phyloP scores from a whole-genome alignment of 2,888 invertebrate genomes.

The Thereva nobilitata region DNA sequence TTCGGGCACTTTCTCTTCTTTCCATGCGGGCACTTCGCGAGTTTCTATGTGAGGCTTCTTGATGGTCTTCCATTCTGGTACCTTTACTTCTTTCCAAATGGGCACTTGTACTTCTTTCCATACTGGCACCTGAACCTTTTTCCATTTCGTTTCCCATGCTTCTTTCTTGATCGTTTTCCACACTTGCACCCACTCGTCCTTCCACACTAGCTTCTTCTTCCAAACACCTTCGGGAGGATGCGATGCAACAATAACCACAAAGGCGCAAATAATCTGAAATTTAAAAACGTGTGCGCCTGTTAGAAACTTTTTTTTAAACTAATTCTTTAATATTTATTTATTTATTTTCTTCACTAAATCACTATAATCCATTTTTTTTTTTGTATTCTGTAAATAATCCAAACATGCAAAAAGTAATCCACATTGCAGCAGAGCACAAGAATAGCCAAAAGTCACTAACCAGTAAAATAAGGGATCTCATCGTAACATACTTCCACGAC shows the following conservation, averaged over 20 bases:
- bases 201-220: constrained; percentile 84
- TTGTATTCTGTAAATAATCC: background rate
- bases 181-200: constrained; percentile 72
- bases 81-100: constrained; percentile 73
- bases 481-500: constrained; percentile 44
- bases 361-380: constrained; percentile 3
- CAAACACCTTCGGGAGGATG: constrained; percentile 70
- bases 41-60: constrained; percentile 64
- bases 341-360: constrained; percentile 1
- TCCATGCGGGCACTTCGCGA: constrained; percentile 74
- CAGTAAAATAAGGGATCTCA: constrained; percentile 58
- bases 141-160: constrained; percentile 77
- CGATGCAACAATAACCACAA: constrained; percentile 53
- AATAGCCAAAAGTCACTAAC: constrained; percentile 51
- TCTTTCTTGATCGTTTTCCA: constrained; percentile 77
- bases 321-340: background rate
- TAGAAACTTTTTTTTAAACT: background rate
- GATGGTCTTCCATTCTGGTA: constrained; percentile 74
- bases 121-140: constrained; percentile 72
- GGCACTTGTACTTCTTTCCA: constrained; percentile 81
- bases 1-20: constrained; percentile 73
- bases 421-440: background rate
- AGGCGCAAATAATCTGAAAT: constrained; percentile 53
- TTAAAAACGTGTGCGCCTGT: background rate
- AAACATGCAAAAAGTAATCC: constrained; percentile 14